Evolutionary conservation across 2,113 vertebrate genomes (phyloP), one percentile per base, ranked within the genome.

Genomic region (Cheilinus undulatus): DNA sequence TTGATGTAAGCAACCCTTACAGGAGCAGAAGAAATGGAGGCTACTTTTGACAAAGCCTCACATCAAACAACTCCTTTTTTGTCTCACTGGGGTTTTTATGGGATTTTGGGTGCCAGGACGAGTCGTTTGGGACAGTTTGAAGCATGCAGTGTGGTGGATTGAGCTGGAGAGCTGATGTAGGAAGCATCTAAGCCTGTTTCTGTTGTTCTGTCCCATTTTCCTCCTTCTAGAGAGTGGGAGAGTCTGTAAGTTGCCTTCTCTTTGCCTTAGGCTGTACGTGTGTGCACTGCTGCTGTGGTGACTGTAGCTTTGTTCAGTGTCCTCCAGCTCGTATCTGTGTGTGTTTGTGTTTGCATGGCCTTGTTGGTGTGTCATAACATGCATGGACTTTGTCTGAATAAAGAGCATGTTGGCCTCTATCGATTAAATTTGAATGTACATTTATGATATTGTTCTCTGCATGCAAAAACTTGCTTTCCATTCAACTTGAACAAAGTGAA

Each of bases 161-260:
- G 60, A 28, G 60, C 60, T 83, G 60, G 48, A 49, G 19, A 40
- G 62, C 77, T 60, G 52, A 51, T 30, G 14, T 84, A 69, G 64
- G 54, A 87, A 77, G 78, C 83, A 82, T 92, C 91, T 93, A 93
- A 92, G 90, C 68, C 70, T 91, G 83, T 91, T 83, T 91, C 73
- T 93, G 66, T 94, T 93, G 94, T 93, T 94, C 92, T 94, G 91
- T 94, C 80, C 84, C 70, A 82, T 92, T 87, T 88, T 93, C 77
- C 90, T 92, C 92, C 77, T 85, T 93, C 69, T 94, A 99, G 97
- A 94, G 97, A 98, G 90, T 98, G 97, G 97, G 97, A 93, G 95
- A 96, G 84, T 86, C 95, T 99, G 97, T 99, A 97, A 98, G 97
- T 98, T 48, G 76, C 77, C 85, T 93, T 92, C 69, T 91, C 86